A percentile compares a stretch with the other conserved stretches of the same genome.
Conservation (phyloP, 2,888 invertebrate species). For the Tipula helvola region DNA sequence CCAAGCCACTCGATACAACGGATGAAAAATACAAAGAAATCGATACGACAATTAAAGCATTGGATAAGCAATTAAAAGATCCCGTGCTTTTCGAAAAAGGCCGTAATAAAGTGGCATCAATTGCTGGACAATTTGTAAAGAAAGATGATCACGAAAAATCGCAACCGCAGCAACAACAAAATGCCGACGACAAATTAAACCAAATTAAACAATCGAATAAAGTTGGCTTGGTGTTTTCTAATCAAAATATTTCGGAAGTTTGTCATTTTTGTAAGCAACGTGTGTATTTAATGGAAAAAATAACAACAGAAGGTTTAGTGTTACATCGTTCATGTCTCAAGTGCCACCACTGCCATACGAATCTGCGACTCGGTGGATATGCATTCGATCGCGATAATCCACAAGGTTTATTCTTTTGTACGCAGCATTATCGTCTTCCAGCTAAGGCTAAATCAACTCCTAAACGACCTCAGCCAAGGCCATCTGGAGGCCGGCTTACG, state of each 20-base stretch:
- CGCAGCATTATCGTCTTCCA: constrained; percentile 56
- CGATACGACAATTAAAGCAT: constrained; percentile 55
- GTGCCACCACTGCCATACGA: constrained; percentile 83
- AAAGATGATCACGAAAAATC: constrained; percentile 28
- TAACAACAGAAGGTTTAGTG: constrained; percentile 79
- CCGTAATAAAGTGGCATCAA: constrained; percentile 68
- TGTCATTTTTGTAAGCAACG: constrained; percentile 84
- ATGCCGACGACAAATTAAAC: neutral
- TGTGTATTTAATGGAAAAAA: constrained; percentile 87
- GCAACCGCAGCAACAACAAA: neutral
- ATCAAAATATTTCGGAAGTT: constrained; percentile 56
- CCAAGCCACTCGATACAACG: constrained; percentile 42
- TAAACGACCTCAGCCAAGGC: constrained; percentile 15
- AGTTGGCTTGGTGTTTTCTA: constrained; percentile 45
- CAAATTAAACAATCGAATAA: constrained; percentile 40
- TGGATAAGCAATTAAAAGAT: constrained; percentile 64
- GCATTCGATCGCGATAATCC: constrained; percentile 57
- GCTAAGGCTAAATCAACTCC: constrained; percentile 36
- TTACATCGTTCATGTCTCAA: constrained; percentile 89
- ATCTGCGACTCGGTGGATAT: constrained; percentile 65
- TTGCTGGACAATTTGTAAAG: constrained; percentile 63
- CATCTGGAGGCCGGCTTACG: constrained; percentile 7
- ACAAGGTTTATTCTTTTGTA: constrained; percentile 59
- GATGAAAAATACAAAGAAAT: constrained; percentile 56
- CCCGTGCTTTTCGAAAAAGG: constrained; percentile 57